Base-by-base conservation (phyloP, 2,888 invertebrate species). In the Stenichneumon culpator region DNA sequence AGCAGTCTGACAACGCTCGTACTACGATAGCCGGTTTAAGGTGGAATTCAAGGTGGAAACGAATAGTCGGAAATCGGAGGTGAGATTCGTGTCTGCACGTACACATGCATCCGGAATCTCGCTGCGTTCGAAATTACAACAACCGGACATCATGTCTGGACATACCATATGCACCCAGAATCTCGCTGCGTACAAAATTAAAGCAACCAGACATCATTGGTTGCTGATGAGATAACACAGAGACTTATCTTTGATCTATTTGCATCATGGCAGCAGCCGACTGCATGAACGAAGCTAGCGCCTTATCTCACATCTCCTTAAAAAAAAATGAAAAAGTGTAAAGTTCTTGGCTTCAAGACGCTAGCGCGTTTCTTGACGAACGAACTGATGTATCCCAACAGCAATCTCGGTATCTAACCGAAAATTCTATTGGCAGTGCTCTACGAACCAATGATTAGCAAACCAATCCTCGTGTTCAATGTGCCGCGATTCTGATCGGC, bases 61-160 rank as follows among this genome's bases (percentile, higher is more conserved):
- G 77, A 67, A 65, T 77, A 52, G 77, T 77, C 67, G 52, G 39
- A 39, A 52, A 77, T 77, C 67, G 39, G 77, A 77, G 52, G 22
- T 19, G 50, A 5, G 22, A 14, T 22, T 25, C 67, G 67, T 25
- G 4, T 47, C 16, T 16, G 16, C 16, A 16, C 44, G 4, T 47
- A 47, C 39, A 11, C 3, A 39, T 39, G 39, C 39, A 9, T 11
- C 11, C 9, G 39, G 11, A 39, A 11, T 39, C 11, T 11, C 39
- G 39, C 39, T 39, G 11, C 11, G 39, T 39, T 39, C 1, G 16
- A 16, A 16, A 16, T 47, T 47, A 47, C 4, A 47, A 16, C 44
- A 16, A 47, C 44, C 44, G 3, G 5, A 47, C 14, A 5, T 47
- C 44, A 47, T 25, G 16, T 47, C 16, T 47, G 16, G 44, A 44